Conservation (phyloP, 2,797 vertebrate species). For the Danionella dracula region DNA sequence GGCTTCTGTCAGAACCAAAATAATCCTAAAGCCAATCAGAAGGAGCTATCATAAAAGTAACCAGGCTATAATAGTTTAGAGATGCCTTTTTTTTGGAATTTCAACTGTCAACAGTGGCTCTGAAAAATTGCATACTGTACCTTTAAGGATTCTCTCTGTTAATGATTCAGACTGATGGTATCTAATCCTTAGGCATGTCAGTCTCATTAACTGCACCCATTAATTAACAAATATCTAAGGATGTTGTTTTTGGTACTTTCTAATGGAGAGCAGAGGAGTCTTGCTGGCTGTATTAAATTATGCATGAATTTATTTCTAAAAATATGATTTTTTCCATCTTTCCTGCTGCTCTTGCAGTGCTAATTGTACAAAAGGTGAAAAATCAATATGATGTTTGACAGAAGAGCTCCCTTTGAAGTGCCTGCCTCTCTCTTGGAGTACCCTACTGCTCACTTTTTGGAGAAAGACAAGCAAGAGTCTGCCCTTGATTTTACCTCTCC, state of each 20-base stretch:
- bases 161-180: constrained; percentile 34
- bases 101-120: no score
- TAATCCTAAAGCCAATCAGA: no score
- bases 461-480: constrained; percentile 39
- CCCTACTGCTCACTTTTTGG: constrained; percentile 61
- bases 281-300: constrained; percentile 52
- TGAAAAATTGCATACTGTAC: no score
- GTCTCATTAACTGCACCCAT: constrained; percentile 57
- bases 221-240: constrained; percentile 51
- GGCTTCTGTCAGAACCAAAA: no score
- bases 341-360: constrained; percentile 59
- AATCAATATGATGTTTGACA: constrained; percentile 75
- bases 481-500: constrained; percentile 42
- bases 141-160: neutral
- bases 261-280: constrained; percentile 36
- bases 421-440: constrained; percentile 57
- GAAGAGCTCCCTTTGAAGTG: constrained; percentile 74
- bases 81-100: no score
- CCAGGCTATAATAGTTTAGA: no score
- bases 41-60: no score
- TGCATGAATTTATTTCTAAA: constrained; percentile 46
- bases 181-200: constrained; percentile 45
- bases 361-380: constrained; percentile 75
- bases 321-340: constrained; percentile 57
- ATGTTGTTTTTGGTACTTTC: constrained; percentile 49